Evolutionary conservation across 2,888 invertebrate genomes (phyloP).

Genomic region (Plagodis pulveraria): DNA sequence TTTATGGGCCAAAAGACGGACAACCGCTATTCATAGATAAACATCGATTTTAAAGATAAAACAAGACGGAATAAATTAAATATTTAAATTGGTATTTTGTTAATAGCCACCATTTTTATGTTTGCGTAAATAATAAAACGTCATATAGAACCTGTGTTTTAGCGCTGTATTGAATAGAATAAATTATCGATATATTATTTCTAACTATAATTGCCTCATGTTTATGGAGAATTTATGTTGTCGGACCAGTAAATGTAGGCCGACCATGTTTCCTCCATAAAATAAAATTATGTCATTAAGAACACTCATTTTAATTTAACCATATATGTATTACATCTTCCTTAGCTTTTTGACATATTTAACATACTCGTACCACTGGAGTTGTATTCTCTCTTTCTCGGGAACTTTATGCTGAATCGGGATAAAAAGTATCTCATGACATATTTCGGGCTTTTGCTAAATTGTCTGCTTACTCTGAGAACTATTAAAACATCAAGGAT

Average conservation of each 20-base stretch:
- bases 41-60: constrained; percentile 12
- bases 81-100: constrained; percentile 9
- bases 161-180: constrained; percentile 18
- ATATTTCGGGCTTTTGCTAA: no score
- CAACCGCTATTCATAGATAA: neutral
- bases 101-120: constrained; percentile 9
- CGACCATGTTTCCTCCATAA: neutral
- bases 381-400: no score
- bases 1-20: neutral
- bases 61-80: constrained; percentile 5
- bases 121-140: constrained; percentile 12
- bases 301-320: no score
- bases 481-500: no score
- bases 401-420: no score
- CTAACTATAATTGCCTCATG: constrained; percentile 7
- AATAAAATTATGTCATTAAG: constrained; percentile 7
- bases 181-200: constrained; percentile 19
- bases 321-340: no score
- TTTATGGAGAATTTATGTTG: constrained; percentile 3
- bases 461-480: no score
- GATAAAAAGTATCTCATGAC: no score
- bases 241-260: constrained; percentile 3
- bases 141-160: constrained; percentile 14
- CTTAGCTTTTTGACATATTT: no score
- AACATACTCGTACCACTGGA: no score